Evolutionary conservation across 2,888 invertebrate species (phyloP), one percentile per base, ranked within the genome.

Genomic region (Athalia cordata): DNA sequence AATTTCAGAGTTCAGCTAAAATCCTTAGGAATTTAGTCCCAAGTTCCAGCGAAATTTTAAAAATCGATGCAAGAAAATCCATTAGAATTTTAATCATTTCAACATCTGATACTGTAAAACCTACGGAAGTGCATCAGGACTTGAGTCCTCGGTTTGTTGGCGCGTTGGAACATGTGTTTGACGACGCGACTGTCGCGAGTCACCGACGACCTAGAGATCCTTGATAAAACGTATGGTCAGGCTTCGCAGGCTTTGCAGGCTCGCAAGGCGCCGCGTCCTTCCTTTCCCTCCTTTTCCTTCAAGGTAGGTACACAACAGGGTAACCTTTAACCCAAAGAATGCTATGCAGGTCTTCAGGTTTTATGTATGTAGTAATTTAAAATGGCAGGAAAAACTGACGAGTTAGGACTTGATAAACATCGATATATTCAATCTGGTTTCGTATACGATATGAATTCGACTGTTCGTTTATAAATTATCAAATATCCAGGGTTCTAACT

Each of bases 91-190:
- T 29, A 29, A 29, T 29, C 29, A 29, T 29, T 29, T 29, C 29
- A 29, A 29, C 29, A 29, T 29, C 29, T 29, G 29, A 29, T 29
- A 29, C 2, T 29, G 29, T 29, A 29, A 29, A 29, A 7, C 8
- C 15, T 15, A 13, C 57, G 72, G 72, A 72, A 57, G 72, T 72
- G 72, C 29, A 57, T 15, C 45, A 59, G 59, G n/a, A 72, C 52
- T 72, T 59, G 72, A 13, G 72, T 45, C 57, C 43, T 55, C 29
- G 49, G 47, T 59, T 29, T 5, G 13, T 47, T 72, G 72, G 57
- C 72, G 72, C 72, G 72, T 59, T 72, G 72, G 45, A 72, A 72
- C 72, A 72, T 72, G 72, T 72, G 72, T 72, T 72, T 72, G 72
- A 72, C 29, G 29, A 29, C 72, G 72, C 72, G n/a, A 59, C 72